These are phyloP conservation scores for Halcyon leucocephala DNA, from an alignment of 2,797 vertebrate species.

Conservation along the genomic window DNA sequence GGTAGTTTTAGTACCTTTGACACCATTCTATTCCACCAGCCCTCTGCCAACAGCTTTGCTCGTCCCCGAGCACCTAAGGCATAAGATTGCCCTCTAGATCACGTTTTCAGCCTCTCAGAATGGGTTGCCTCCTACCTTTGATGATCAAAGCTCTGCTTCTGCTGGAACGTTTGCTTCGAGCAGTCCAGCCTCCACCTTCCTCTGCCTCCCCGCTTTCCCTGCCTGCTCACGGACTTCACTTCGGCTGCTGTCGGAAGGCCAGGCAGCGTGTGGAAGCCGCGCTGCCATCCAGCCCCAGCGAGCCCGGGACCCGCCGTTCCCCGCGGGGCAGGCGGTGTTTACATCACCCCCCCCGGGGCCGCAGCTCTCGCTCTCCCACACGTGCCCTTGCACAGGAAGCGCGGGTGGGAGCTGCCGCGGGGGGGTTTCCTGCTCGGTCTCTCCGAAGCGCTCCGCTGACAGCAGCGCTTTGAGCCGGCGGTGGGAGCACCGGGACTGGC, in stretches of 20 bases:
- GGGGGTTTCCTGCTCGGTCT: too few species aligned
- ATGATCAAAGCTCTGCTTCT: not conserved
- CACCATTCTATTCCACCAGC: not conserved
- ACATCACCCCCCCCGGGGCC: too few species aligned
- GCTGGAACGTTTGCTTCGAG: not conserved
- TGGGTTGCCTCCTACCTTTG: slow-evolving; percentile 48
- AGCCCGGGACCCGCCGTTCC: not conserved
- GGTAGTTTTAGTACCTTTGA: rapidly evolving
- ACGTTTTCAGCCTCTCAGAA: not conserved
- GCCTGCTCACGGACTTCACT: not conserved
- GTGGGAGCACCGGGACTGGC: too few species aligned
- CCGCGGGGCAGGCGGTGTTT: too few species aligned
- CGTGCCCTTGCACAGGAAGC: too few species aligned
- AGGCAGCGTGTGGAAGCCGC: not conserved
- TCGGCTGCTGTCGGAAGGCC: not conserved
- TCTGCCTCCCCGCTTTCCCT: not conserved
- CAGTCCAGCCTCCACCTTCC: not conserved
- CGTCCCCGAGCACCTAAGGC: rapidly evolving
- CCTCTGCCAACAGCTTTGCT: not conserved
- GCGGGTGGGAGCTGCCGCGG: too few species aligned
- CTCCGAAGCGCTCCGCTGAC: too few species aligned
- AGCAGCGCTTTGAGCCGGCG: too few species aligned
- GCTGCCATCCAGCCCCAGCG: not conserved
- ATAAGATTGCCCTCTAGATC: not conserved
- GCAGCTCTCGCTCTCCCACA: too few species aligned